A percentile compares a stretch with the other conserved stretches of the same genome.
These are phyloP conservation scores for Oscheius sp. DNA, from an alignment of 2,888 invertebrate species.

Conservation along the genomic window DNA sequence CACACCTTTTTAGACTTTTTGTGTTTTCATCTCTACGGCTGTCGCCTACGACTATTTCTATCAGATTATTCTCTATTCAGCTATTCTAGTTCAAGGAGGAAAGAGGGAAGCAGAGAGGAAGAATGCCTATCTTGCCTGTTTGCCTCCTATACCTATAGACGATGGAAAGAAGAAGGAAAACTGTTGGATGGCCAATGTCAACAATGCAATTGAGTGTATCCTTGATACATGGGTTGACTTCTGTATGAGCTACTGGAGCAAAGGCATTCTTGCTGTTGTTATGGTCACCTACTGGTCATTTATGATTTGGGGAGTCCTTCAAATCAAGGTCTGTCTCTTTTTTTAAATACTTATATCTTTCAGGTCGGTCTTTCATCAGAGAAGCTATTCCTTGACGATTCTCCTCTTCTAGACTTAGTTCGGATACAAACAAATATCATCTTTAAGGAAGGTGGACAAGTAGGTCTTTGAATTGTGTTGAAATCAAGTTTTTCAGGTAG, in stretches of 20 bases:
- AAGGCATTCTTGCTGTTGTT: slow-evolving; percentile 47
- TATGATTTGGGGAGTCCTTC: slow-evolving; percentile 62
- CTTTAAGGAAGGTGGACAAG: slow-evolving; percentile 69
- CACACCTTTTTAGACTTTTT: slow-evolving; percentile 54
- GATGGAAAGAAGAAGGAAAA: slow-evolving; percentile 23
- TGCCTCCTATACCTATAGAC: slow-evolving; percentile 43
- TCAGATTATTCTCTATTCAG: slow-evolving; percentile 69
- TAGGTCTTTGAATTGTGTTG: slow-evolving; percentile 11
- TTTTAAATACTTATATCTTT: neutral
- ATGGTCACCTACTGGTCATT: slow-evolving; percentile 63
- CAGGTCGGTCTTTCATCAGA: slow-evolving; percentile 67
- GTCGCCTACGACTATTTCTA: slow-evolving; percentile 68
- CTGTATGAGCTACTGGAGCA: slow-evolving; percentile 59
- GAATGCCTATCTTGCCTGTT: slow-evolving; percentile 64
- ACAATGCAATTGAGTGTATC: slow-evolving; percentile 31
- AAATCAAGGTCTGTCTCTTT: slow-evolving; percentile 49
- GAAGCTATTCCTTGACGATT: slow-evolving; percentile 69
- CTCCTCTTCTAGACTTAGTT: slow-evolving; percentile 68
- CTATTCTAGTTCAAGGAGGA: slow-evolving; percentile 65
- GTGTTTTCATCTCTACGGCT: slow-evolving; percentile 67
- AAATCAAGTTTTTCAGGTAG: slow-evolving; percentile 44
- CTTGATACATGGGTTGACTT: slow-evolving; percentile 66
- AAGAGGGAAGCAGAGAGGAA: slow-evolving; percentile 54
- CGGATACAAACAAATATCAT: slow-evolving; percentile 68
- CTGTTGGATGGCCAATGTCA: slow-evolving; percentile 28